These are phyloP conservation scores for Gymnothorax javanicus DNA, from an alignment of 2,797 vertebrate genomes.

Conservation along the genomic window DNA sequence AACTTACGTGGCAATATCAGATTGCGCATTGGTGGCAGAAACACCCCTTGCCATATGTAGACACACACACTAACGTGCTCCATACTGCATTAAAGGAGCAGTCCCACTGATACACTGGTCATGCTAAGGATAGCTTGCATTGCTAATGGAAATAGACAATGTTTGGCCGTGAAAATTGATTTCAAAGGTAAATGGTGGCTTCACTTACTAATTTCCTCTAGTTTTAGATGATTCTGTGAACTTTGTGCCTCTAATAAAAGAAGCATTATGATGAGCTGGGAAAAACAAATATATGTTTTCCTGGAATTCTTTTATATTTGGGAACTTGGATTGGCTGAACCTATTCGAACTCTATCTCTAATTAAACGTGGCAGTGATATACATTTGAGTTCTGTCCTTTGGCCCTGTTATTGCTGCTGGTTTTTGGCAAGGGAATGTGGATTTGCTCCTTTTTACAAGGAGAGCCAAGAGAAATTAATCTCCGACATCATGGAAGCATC, in stretches of 20 bases:
- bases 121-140: too few relatives aligned
- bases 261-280: background rate
- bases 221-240: constrained; percentile 21
- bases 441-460: constrained; percentile 23
- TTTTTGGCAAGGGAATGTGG: background rate
- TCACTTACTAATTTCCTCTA: constrained; percentile 15
- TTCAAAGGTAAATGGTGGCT: too few relatives aligned
- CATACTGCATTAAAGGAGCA: too few relatives aligned
- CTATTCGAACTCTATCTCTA: constrained; percentile 22
- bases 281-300: background rate
- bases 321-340: constrained; percentile 24
- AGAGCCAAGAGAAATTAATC: constrained; percentile 30
- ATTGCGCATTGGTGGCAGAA: too few relatives aligned
- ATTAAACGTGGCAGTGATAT: constrained; percentile 23
- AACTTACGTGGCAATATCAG: too few relatives aligned
- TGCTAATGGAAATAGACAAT: too few relatives aligned
- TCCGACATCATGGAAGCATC: constrained; percentile 1
- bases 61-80: too few relatives aligned
- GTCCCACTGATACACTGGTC: too few relatives aligned
- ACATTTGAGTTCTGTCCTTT: constrained; percentile 26
- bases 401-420: constrained; percentile 14
- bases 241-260: background rate
- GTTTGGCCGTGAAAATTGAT: too few relatives aligned
- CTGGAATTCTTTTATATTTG: constrained; percentile 30
- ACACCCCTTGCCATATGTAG: too few relatives aligned